Evolutionary conservation across 37 sponge, comb jelly and placozoan species (phyloP), one percentile per base, ranked within the genome.

Genomic region (Ianthella basta): DNA sequence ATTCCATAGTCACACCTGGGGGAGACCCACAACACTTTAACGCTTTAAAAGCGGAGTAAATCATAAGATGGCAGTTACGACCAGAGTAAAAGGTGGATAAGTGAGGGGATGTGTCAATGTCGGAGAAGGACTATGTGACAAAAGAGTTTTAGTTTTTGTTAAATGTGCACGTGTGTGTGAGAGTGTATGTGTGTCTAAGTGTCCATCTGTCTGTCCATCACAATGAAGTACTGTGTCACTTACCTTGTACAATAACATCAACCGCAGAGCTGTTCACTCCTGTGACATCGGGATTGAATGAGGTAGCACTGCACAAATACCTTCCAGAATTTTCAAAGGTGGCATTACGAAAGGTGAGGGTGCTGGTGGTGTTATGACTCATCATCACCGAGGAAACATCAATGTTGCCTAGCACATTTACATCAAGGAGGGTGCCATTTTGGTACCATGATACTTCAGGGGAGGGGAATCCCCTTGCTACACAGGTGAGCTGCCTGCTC

Each of bases 161-260:
- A 8, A 29, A 30, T 16, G 66, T 16, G 66, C 27, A 30, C 27
- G 66, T 64, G 66, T 30, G 57, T 55, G 55, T 38, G 72, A 53
- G 56, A 20, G 27, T 35, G 60, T 25, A 34, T 33, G 56, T 69
- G 70, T 69, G 70, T 30, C 33, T 69, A 2, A 27, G 70, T 69
- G 70, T 56, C 16, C 13, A 19, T 80, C 2, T 44, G 38, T 35
- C 16, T 65, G 35, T 64, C 30, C 39, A 18, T 34, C 39, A 64
- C 37, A 37, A 6, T 23, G 24, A 25, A 41, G 5, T 53, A 29
- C 3, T 54, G 30, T 40, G 5, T 39, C 18, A 23, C 73, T 80
- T 55, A 89, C 89, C 82, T 85, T 85, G 89, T 0, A 89, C 86
- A 23, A 89, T 55, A 0, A 85, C 86, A 35, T 60, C 4, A 12